Evolutionary conservation across 1,140 invertebrate species (phyloP), one percentile per base, ranked within the genome.

Genomic region (Stenopsyche tienmushanensis): DNA sequence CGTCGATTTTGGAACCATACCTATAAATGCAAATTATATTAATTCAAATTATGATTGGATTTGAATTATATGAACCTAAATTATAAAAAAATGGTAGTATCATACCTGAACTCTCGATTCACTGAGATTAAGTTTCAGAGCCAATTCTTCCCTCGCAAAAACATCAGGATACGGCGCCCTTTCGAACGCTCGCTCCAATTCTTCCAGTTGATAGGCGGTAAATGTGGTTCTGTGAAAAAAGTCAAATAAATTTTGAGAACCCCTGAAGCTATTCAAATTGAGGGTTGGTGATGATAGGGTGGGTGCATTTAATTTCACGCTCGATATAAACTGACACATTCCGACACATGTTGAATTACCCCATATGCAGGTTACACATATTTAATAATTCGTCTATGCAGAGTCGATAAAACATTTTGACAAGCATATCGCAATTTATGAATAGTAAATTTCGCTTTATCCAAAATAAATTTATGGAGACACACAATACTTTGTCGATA

Each of bases 81-180:
- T 5, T 34, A 34, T 34, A 34, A 13, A 34, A 34, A 34, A 34
- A 34, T 34, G 5, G 13, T 34, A 7, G 5, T 34, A 7, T 7
- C 29, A 34, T 45, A 96, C 93, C 79, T 98, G 96, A 1, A 98
- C 95, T 63, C 96, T 83, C 9, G 94, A 96, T 79, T 98, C 95
- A 67, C 91, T 94, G 0, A 98, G 82, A 69, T 90, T 90, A 3
- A 98, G 80, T 74, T 94, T 93, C 13, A 95, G 80, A 7, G 96
- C 95, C 17, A 98, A 77, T 76, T 98, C 94, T 76, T 98, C 95
- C 41, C 96, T 80, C 0, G 94, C 95, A 73, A 98, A 97, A 0
- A 98, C 95, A 76, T 98, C 96, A 0, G 96, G 96, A 76, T 98
- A 98, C 0, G 95, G 96, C 0, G 95, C 95, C 49, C 93, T 82